Evolutionary conservation across 2,888 invertebrate species (phyloP), one percentile per base, ranked within the genome.

Genomic region (Cylindroiulus punctatus): DNA sequence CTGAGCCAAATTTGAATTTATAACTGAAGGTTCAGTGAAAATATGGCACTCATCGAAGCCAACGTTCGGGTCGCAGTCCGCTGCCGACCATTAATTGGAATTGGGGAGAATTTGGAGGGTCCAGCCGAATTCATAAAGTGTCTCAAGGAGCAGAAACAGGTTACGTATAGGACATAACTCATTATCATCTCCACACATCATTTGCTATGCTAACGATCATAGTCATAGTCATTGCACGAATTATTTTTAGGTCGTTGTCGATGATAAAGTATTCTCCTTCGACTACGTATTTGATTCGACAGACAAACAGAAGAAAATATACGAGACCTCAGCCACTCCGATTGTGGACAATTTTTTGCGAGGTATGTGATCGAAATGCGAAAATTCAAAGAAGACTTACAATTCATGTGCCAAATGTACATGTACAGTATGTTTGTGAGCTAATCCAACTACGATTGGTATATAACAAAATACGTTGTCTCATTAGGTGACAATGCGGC

Each of bases 211-310:
- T n/a, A n/a, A n/a, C n/a, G n/a, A n/a, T n/a, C n/a, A n/a, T n/a
- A n/a, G n/a, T n/a, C n/a, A n/a, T n/a, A n/a, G n/a, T 30, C 26
- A 12, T 30, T 30, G 4, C 17, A 36, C 8, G 26, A 81, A 81
- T 4, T n/a, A n/a, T n/a, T 36, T 36, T n/a, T 82, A 82, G 82
- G 82, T 83, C 1, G 40, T 44, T 19, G n/a, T 44, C n/a, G 84
- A 84, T 32, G 57, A 84, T 36, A 84, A 84, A 17, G 30, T 90
- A 84, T 97, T 97, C 90, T 91, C 92, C 1, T 97, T 97, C 91
- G 97, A 97, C 91, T 94, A 94, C 89, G 96, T 97, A 76, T 97
- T 97, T 89, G 93, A 94, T 86, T 95, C 95, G 0, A 93, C 93
- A 87, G 92, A 94, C 10, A 92, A 93, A 0, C 97, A 97, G 90